phyloP scores from a whole-genome alignment of 2,888 invertebrate species.

The Charanyca ferruginea region DNA sequence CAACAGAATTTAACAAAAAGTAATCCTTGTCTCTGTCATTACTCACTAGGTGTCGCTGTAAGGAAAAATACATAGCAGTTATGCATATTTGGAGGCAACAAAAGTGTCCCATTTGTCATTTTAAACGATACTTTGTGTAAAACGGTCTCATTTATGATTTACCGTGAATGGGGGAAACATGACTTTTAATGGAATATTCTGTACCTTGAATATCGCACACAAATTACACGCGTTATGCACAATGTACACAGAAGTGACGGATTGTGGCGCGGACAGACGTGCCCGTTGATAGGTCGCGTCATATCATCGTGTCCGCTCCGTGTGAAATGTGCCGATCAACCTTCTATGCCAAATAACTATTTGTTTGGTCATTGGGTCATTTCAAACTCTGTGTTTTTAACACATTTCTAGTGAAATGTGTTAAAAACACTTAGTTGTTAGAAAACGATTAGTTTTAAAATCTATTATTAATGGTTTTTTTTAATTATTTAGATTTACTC shows the following conservation, averaged over 20 bases:
- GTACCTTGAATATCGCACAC: slow-evolving; percentile 1
- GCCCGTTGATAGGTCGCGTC: background rate
- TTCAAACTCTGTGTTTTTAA: background rate
- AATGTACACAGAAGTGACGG: background rate
- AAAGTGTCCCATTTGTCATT: slow-evolving; percentile 46
- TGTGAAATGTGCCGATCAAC: background rate
- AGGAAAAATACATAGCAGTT: slow-evolving; percentile 25
- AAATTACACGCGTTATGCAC: slow-evolving; percentile 9
- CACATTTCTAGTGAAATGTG: no score
- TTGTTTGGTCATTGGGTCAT: slow-evolving; percentile 1
- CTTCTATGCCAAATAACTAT: background rate
- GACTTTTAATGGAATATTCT: slow-evolving; percentile 21
- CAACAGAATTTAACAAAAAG: no score
- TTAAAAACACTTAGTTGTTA: no score
- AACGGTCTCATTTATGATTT: slow-evolving; percentile 35
- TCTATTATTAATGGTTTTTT: no score
- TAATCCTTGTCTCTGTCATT: slow-evolving; percentile 26
- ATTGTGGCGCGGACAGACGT: background rate
- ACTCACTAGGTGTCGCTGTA: slow-evolving; percentile 15
- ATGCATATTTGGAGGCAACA: slow-evolving; percentile 26
- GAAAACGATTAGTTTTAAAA: no score
- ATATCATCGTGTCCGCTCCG: background rate
- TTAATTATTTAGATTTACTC: no score
- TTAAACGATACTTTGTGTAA: slow-evolving; percentile 30
- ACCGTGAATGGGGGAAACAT: slow-evolving; percentile 10